phyloP scores from a whole-genome alignment of 2,888 invertebrate genomes.

The Eustalomyia histrio region DNA sequence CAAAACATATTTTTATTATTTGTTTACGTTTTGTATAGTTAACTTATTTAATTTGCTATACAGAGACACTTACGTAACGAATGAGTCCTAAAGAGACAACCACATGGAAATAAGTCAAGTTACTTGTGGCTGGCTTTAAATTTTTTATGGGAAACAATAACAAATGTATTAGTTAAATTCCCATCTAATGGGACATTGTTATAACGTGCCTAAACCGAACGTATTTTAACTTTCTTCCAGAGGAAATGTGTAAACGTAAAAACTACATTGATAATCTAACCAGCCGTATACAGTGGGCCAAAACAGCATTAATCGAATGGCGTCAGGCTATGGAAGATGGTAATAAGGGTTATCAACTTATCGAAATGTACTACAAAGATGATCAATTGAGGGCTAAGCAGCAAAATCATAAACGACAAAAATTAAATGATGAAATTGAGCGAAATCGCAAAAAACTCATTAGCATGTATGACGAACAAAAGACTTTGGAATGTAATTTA shows the following conservation, averaged over 20 bases:
- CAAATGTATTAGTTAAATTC: too few relatives aligned
- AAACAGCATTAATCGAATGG: conserved; percentile 84
- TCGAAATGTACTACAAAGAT: conserved; percentile 86
- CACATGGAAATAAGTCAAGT: too few relatives aligned
- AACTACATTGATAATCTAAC: conserved; percentile 84
- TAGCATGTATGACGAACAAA: conserved; percentile 80
- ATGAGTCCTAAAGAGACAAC: too few relatives aligned
- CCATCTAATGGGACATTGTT: too few relatives aligned
- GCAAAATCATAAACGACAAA: conserved; percentile 81
- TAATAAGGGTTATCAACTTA: conserved; percentile 85
- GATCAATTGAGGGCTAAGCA: conserved; percentile 85
- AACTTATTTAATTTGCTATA: too few relatives aligned
- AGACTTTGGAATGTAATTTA: conserved; percentile 81
- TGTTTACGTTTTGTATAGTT: too few relatives aligned
- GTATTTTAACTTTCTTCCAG: conserved; percentile 72
- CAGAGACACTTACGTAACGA: too few relatives aligned
- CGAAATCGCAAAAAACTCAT: conserved; percentile 80
- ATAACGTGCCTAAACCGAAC: too few relatives aligned
- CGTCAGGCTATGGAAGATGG: conserved; percentile 85
- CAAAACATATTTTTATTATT: too few relatives aligned
- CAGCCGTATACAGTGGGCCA: conserved; percentile 84
- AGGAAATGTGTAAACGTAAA: conserved; percentile 81
- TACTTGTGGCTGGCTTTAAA: too few relatives aligned
- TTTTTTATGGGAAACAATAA: too few relatives aligned
- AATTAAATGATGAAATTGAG: conserved; percentile 80